phyloP scores from a whole-genome alignment of 2,888 invertebrate species.

The Conistra vaccinii region DNA sequence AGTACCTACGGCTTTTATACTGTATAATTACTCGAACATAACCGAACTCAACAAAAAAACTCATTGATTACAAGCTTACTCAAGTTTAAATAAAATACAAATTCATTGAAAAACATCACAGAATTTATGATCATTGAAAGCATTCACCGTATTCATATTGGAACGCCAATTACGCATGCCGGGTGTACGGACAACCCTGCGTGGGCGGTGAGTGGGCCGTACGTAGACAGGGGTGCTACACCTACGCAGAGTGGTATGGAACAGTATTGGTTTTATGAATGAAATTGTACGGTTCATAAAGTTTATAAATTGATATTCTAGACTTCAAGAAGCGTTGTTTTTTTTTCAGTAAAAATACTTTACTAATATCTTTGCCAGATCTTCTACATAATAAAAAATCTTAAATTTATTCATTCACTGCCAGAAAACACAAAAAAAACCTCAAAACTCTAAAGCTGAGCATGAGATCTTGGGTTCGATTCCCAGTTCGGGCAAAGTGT shows the following conservation, averaged over 20 bases:
- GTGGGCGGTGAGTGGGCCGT: conserved; percentile 26
- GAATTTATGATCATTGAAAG: conserved; percentile 51
- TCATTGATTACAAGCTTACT: background rate
- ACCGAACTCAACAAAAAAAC: background rate
- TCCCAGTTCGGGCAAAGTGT: no score
- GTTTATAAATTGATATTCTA: background rate
- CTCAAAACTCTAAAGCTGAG: no score
- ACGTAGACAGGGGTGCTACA: conserved; percentile 8
- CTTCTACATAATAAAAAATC: no score
- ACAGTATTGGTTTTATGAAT: conserved; percentile 29
- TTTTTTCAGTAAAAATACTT: background rate
- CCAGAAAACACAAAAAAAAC: no score
- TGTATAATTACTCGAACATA: background rate
- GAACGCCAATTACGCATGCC: conserved; percentile 30
- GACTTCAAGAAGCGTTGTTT: background rate
- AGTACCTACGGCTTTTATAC: background rate
- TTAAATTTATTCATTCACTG: no score
- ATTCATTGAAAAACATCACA: conserved; percentile 52
- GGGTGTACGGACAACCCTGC: conserved; percentile 7
- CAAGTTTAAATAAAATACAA: conserved; percentile 32
- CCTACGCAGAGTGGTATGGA: conserved; percentile 16
- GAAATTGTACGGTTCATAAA: background rate
- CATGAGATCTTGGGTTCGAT: no score
- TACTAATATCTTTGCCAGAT: background rate
- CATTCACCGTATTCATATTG: conserved; percentile 42